phyloP scores from a whole-genome alignment of 1,140 invertebrate species.

The Rhopalosiphum padi region DNA sequence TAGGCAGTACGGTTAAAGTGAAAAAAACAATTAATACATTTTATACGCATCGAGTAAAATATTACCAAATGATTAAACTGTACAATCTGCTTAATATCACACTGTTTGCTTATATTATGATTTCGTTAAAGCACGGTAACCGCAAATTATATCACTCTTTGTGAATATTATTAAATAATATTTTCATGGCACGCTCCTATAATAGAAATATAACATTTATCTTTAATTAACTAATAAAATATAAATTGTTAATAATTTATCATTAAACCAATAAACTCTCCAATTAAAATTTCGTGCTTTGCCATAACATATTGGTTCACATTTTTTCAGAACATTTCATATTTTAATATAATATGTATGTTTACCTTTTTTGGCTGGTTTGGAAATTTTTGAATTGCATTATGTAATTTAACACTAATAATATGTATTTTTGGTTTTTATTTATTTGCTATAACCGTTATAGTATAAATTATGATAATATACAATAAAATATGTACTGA shows the following conservation, averaged over 20 bases:
- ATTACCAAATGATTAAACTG: background rate
- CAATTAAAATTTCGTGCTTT: background rate
- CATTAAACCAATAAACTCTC: background rate
- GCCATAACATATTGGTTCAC: background rate
- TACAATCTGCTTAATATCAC: background rate
- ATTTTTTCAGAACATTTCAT: background rate
- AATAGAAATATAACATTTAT: background rate
- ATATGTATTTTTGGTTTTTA: background rate
- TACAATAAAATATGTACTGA: background rate
- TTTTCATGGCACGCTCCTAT: background rate
- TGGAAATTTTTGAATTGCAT: background rate
- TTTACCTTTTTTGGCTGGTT: background rate
- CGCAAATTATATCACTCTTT: background rate
- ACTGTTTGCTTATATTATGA: background rate
- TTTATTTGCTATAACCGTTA: background rate
- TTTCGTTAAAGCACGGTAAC: background rate
- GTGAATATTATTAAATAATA: too few relatives aligned
- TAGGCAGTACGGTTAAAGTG: background rate
- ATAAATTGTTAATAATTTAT: background rate
- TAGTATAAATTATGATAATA: background rate
- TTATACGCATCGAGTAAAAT: background rate
- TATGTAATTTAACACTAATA: background rate
- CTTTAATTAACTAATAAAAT: background rate
- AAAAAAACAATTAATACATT: background rate
- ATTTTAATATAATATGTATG: background rate